Evolutionary conservation across 2,113 vertebrate genomes (phyloP).

Genomic region (Lota lota): DNA sequence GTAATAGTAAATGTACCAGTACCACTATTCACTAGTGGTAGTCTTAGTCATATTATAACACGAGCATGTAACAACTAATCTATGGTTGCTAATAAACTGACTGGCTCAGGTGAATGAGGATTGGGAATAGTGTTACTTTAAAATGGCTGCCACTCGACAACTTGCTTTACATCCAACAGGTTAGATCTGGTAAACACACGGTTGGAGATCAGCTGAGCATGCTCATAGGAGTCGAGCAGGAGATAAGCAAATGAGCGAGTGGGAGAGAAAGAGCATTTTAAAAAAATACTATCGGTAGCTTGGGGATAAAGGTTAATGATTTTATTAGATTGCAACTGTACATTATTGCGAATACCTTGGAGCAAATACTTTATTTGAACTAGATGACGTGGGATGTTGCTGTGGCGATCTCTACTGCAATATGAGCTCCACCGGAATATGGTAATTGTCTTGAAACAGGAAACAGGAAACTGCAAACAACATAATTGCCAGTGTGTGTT

Average conservation of each 20-base stretch:
- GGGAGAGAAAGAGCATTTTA: slow-evolving; percentile 34
- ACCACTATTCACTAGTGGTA: no score
- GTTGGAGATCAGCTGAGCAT: slow-evolving; percentile 5
- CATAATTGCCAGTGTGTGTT: slow-evolving; percentile 12
- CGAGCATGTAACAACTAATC: background rate
- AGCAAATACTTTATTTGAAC: slow-evolving; percentile 52
- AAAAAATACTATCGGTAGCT: slow-evolving; percentile 14
- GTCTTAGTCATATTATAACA: background rate
- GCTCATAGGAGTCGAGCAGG: slow-evolving; percentile 27
- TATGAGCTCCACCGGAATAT: slow-evolving; percentile 24
- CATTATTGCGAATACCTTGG: slow-evolving; percentile 49
- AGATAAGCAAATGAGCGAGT: slow-evolving; percentile 38
- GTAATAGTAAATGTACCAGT: no score
- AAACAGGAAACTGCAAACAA: background rate
- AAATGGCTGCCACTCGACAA: slow-evolving; percentile 17
- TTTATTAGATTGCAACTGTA: slow-evolving; percentile 48
- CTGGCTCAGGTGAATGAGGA: background rate
- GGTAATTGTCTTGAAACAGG: slow-evolving; percentile 4
- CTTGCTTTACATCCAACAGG: slow-evolving; percentile 4
- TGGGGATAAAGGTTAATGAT: slow-evolving; percentile 52
- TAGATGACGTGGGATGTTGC: slow-evolving; percentile 17
- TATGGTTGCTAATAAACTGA: no score
- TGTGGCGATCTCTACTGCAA: slow-evolving; percentile 34
- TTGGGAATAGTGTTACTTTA: background rate
- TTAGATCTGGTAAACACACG: slow-evolving; percentile 16